Conservation (phyloP, 2,888 invertebrate genomes). For the Mechanitis mazaeus region DNA sequence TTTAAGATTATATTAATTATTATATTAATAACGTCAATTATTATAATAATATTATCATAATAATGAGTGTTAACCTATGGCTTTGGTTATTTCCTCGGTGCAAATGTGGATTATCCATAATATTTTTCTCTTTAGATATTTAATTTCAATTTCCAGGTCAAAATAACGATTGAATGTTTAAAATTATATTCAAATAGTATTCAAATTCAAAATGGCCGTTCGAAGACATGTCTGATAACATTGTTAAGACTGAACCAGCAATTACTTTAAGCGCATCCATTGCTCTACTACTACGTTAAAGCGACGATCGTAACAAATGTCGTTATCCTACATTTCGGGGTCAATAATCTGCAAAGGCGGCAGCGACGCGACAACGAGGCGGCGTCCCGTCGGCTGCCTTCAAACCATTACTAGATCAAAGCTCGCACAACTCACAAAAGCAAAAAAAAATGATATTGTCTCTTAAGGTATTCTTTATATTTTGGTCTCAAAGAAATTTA, state of each 20-base stretch:
- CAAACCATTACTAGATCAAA: constrained; percentile 49
- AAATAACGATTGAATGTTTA: no score
- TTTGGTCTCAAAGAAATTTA: neutral
- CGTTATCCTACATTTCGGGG: constrained; percentile 70
- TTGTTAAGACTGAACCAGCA: constrained; percentile 42
- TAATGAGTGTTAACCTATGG: no score
- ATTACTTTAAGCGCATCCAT: constrained; percentile 57
- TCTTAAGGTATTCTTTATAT: constrained; percentile 6
- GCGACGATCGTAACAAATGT: constrained; percentile 59
- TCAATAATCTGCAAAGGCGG: constrained; percentile 58
- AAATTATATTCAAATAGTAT: no score
- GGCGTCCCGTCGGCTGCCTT: constrained; percentile 53
- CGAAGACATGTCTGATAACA: constrained; percentile 17
- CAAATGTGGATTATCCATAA: no score
- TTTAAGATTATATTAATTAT: no score
- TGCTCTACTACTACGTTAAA: constrained; percentile 52
- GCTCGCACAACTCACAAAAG: constrained; percentile 34
- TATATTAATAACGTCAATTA: no score
- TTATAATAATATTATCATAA: no score
- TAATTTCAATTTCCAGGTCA: no score
- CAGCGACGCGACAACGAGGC: constrained; percentile 50
- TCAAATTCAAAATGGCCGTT: neutral
- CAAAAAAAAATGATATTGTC: constrained; percentile 27
- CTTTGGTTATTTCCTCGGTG: no score
- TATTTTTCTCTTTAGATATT: no score